phyloP scores from a whole-genome alignment of 2,113 vertebrate species.

The Sinocyclocheilus grahami region DNA sequence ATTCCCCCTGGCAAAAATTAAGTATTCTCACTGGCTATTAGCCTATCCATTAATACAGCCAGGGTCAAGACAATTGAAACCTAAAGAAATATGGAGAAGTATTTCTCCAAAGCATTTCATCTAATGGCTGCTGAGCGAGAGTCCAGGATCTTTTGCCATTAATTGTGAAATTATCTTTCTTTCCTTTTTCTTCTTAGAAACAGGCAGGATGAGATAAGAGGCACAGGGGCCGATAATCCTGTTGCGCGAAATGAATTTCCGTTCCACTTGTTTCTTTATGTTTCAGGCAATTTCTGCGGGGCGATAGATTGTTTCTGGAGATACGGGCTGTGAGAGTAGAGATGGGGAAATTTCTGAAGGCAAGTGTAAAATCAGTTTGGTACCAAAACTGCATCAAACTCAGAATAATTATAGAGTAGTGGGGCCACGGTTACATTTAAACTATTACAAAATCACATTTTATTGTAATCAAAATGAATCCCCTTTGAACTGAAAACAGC shows the following conservation, averaged over 20 bases:
- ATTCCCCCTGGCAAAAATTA: conserved; percentile 82
- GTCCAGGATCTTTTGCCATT: conserved; percentile 71
- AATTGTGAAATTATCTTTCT: conserved; percentile 75
- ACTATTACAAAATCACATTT: conserved; percentile 29
- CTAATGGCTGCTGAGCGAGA: conserved; percentile 71
- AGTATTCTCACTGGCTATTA: conserved; percentile 81
- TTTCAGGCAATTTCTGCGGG: conserved; percentile 72
- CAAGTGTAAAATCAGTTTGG: conserved; percentile 75
- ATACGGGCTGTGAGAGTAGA: conserved; percentile 68
- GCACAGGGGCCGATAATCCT: conserved; percentile 70
- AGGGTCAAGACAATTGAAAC: conserved; percentile 81
- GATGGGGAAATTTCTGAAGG: conserved; percentile 65
- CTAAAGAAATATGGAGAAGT: conserved; percentile 75
- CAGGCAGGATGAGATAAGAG: conserved; percentile 73
- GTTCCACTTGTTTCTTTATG: conserved; percentile 76
- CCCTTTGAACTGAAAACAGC: conserved; percentile 28
- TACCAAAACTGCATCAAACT: conserved; percentile 68
- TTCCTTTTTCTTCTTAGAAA: conserved; percentile 69
- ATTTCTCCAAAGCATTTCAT: conserved; percentile 75
- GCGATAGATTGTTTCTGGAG: conserved; percentile 70
- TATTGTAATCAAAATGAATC: conserved; percentile 31
- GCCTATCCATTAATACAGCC: conserved; percentile 79
- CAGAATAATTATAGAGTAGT: conserved; percentile 56
- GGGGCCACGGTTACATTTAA: conserved; percentile 33
- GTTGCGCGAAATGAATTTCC: conserved; percentile 75